Evolutionary conservation across 2,113 vertebrate species (phyloP).

Genomic region (Engystomops pustulosus): DNA sequence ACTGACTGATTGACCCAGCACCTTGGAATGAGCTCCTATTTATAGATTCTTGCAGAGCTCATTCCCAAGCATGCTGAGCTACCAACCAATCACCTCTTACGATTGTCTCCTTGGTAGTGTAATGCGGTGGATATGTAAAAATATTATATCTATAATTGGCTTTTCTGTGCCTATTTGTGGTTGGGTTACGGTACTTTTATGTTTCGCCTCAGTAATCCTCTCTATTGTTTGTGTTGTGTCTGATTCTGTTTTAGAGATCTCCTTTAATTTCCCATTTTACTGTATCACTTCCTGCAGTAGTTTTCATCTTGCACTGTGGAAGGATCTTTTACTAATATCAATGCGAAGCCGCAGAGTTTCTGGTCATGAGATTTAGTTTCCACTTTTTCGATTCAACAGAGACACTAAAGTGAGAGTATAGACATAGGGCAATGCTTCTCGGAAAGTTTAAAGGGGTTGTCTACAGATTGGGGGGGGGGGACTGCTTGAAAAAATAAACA

Average conservation of each 20-base stretch:
- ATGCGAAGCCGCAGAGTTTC: neutral
- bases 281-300: constrained; percentile 14
- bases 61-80: too few relatives aligned
- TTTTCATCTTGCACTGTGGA: neutral
- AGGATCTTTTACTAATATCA: neutral
- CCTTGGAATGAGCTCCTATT: too few relatives aligned
- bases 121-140: too few relatives aligned
- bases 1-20: too few relatives aligned
- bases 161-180: neutral
- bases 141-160: neutral
- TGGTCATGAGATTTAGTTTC: constrained; percentile 26
- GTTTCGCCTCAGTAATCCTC: neutral
- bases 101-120: too few relatives aligned
- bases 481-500: too few relatives aligned
- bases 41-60: too few relatives aligned
- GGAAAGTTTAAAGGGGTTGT: too few relatives aligned
- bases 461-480: too few relatives aligned
- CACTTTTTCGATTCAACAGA: constrained; percentile 12
- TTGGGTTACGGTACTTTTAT: neutral
- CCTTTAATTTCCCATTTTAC: constrained; percentile 33
- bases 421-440: neutral
- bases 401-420: neutral
- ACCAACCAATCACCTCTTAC: too few relatives aligned
- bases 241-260: neutral
- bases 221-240: neutral